A percentile compares a stretch with the other conserved stretches of the same genome.
Evolutionary conservation across 1,140 invertebrate species (phyloP).

Genomic region (Thrips palmi): DNA sequence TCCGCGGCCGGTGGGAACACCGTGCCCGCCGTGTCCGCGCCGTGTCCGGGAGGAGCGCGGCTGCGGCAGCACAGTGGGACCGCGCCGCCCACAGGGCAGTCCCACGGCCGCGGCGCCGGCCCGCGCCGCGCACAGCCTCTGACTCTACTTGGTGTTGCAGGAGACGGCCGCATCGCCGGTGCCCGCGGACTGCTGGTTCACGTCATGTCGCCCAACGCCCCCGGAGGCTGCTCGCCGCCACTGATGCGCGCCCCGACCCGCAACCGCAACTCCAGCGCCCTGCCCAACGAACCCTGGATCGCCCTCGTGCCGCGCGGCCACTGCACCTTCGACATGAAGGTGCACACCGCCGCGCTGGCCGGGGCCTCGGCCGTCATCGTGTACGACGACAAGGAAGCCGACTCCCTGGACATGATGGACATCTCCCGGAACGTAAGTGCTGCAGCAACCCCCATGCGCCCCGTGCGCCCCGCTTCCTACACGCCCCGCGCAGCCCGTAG

Average conservation of each 20-base stretch:
- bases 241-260: conserved; percentile 27
- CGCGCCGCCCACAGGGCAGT: too few species aligned
- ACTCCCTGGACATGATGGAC: conserved; percentile 46
- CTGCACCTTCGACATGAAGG: conserved; percentile 59
- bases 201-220: conserved; percentile 28
- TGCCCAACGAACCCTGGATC: conserved; percentile 44
- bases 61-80: too few species aligned
- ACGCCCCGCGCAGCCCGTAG: too few species aligned
- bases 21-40: too few species aligned
- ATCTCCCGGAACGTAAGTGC: conserved; percentile 16
- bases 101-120: conserved; percentile 18
- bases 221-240: conserved; percentile 43
- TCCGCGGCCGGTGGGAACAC: too few species aligned
- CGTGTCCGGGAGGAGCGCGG: too few species aligned
- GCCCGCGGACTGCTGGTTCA: conserved; percentile 38
- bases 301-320: conserved; percentile 49
- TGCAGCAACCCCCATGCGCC: too few species aligned
- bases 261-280: conserved; percentile 12
- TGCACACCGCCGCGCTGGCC: conserved; percentile 44
- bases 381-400: conserved; percentile 48
- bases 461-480: neutral
- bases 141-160: conserved; percentile 44
- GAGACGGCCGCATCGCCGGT: conserved; percentile 38
- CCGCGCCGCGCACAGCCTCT: conserved; percentile 15
- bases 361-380: conserved; percentile 54